Conservation (phyloP, 2,888 invertebrate genomes). For the Tetropium fuscum region DNA sequence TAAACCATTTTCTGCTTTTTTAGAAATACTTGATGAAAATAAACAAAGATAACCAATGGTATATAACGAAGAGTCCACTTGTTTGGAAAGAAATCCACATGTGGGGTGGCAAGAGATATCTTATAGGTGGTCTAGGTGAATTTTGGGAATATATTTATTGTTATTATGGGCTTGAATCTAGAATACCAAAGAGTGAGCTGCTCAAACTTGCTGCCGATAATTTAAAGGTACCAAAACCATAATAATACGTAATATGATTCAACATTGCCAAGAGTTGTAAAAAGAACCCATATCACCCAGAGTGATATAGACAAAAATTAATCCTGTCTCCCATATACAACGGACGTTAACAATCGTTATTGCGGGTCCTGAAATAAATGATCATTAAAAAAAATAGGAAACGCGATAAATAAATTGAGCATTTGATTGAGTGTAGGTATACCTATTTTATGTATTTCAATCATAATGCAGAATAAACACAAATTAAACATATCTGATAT, state of each 20-base stretch:
- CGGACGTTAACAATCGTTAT: too few relatives aligned
- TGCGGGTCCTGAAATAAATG: too few relatives aligned
- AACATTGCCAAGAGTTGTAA: too few relatives aligned
- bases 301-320: too few relatives aligned
- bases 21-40: constrained; percentile 68
- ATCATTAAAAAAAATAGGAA: too few relatives aligned
- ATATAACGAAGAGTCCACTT: constrained; percentile 69
- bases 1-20: constrained; percentile 32
- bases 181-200: constrained; percentile 55
- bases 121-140: constrained; percentile 72
- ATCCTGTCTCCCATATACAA: too few relatives aligned
- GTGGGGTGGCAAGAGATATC: constrained; percentile 69
- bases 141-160: constrained; percentile 74
- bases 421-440: too few relatives aligned
- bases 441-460: too few relatives aligned
- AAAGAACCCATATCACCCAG: too few relatives aligned
- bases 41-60: constrained; percentile 70
- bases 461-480: too few relatives aligned
- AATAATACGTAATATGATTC: not conserved
- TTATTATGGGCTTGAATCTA: constrained; percentile 68
- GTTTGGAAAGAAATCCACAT: constrained; percentile 73
- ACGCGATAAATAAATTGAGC: too few relatives aligned
- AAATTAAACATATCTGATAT: too few relatives aligned
- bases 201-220: constrained; percentile 42
- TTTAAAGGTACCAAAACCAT: constrained; percentile 30